Evolutionary conservation across 2,113 vertebrate species (phyloP).

Genomic region (Loxodonta africana): DNA sequence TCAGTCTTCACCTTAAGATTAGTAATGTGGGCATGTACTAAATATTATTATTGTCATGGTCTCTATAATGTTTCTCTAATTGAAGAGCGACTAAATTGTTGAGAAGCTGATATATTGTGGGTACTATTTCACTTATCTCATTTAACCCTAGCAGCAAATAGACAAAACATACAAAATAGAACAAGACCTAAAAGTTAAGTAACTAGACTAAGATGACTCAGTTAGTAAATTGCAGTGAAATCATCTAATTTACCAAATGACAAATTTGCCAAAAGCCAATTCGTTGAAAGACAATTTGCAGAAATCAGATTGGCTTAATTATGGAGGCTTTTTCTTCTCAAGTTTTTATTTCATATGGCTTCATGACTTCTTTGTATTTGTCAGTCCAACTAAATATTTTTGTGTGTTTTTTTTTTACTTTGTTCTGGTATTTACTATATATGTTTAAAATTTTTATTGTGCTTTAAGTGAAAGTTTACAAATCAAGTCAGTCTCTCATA

Average conservation of each 20-base stretch:
- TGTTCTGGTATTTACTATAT: background rate
- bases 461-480: no score
- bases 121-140: background rate
- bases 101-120: background rate
- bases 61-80: background rate
- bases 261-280: background rate
- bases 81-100: background rate
- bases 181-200: background rate
- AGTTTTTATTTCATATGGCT: background rate
- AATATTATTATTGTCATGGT: background rate
- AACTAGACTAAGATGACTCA: background rate
- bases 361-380: background rate
- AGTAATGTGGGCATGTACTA: background rate
- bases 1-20: background rate
- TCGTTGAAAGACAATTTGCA: background rate
- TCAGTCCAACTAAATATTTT: background rate
- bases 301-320: background rate
- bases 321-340: background rate
- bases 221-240: background rate
- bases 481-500: no score
- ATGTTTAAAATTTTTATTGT: no score
- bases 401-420: background rate
- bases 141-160: background rate
- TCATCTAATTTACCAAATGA: background rate
- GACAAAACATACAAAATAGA: background rate